Conservation (phyloP, 2,888 invertebrate species). For the Apotomis betuletana region DNA sequence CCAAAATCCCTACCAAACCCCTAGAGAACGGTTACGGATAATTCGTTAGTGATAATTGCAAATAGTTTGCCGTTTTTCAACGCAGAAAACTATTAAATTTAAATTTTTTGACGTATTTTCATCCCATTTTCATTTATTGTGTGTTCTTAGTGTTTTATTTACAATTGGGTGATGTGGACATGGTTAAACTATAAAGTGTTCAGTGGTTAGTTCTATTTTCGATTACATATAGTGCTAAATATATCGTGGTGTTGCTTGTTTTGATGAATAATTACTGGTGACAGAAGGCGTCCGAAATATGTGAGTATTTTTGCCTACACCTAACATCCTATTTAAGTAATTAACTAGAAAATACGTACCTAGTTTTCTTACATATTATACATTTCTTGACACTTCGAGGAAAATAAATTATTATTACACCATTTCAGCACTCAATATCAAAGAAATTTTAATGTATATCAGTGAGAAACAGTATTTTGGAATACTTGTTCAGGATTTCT, state of each 20-base stretch:
- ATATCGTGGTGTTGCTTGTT: slow-evolving; percentile 61
- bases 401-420: too few species aligned
- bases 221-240: slow-evolving; percentile 72
- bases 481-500: too few species aligned
- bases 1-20: slow-evolving; percentile 33
- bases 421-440: too few species aligned
- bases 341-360: neutral
- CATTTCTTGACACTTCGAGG: too few species aligned
- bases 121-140: slow-evolving; percentile 57
- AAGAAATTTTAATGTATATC: too few species aligned
- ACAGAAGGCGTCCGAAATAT: slow-evolving; percentile 68
- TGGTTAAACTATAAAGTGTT: slow-evolving; percentile 54
- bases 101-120: slow-evolving; percentile 57
- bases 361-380: too few species aligned
- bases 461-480: neutral
- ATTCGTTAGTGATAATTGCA: slow-evolving; percentile 55
- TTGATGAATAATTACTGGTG: slow-evolving; percentile 65
- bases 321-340: neutral
- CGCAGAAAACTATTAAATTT: slow-evolving; percentile 27
- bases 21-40: slow-evolving; percentile 49
- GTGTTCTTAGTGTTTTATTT: slow-evolving; percentile 56
- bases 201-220: slow-evolving; percentile 73
- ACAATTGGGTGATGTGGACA: slow-evolving; percentile 65
- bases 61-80: slow-evolving; percentile 46
- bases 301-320: slow-evolving; percentile 64